Evolutionary conservation across 2,113 vertebrate species (phyloP).

Genomic region (Boleophthalmus pectinirostris): DNA sequence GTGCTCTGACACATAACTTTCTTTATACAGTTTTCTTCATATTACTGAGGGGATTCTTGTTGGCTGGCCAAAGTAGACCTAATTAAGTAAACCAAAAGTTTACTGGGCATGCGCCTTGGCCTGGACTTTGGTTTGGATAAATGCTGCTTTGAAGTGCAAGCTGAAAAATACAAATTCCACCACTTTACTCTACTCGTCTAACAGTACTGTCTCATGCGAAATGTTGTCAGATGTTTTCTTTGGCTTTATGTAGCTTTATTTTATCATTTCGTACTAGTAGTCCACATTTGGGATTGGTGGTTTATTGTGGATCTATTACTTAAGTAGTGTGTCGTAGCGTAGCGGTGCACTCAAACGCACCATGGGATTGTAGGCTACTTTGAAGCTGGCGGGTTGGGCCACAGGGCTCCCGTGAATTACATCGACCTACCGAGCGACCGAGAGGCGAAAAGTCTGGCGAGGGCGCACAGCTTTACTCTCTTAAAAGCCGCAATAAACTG

Average conservation of each 20-base stretch:
- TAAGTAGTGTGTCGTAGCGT: background rate
- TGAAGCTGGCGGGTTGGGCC: constrained; percentile 71
- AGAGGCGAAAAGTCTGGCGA: constrained; percentile 21
- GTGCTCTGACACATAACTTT: too few species aligned
- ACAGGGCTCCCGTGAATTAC: constrained; percentile 46
- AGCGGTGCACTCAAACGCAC: constrained; percentile 25
- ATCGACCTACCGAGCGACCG: constrained; percentile 32
- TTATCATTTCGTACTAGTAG: background rate
- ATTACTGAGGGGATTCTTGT: too few species aligned
- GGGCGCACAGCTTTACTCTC: constrained; percentile 2
- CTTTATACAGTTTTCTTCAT: too few species aligned
- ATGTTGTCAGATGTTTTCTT: background rate
- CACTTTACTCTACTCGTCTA: background rate
- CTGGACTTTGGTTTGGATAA: constrained; percentile 13
- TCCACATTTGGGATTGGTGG: background rate
- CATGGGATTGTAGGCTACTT: constrained; percentile 59
- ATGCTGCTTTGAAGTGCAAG: constrained; percentile 42
- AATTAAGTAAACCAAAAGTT: too few species aligned
- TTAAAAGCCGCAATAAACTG: constrained; percentile 17
- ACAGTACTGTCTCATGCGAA: background rate
- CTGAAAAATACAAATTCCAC: background rate
- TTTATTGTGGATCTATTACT: background rate
- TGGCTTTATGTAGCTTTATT: background rate
- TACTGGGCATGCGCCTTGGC: constrained; percentile 31
- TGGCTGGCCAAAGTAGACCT: too few species aligned